Percentiles rank a stretch among this genome's conserved stretches.
phyloP scores from a whole-genome alignment of 92 coral and sea anemone genomes.

The Bergia sp. region DNA sequence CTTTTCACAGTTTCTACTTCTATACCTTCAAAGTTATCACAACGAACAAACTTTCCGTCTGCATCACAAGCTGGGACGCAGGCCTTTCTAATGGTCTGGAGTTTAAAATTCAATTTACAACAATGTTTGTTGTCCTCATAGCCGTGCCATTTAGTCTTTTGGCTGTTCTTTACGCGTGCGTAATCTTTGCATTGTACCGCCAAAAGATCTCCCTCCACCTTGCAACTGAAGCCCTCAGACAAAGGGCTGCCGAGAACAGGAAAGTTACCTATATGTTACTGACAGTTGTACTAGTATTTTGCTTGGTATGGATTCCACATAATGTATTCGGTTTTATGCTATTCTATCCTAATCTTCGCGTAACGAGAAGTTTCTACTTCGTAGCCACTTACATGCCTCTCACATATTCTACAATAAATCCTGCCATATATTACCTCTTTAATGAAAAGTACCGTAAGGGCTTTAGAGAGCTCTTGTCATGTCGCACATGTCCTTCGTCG shows the following conservation, averaged over 20 bases:
- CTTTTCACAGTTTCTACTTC: conserved; percentile 10
- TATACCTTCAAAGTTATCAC: conserved; percentile 7
- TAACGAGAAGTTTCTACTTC: background rate
- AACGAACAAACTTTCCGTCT: background rate
- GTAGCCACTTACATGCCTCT: background rate
- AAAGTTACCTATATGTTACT: conserved; percentile 26
- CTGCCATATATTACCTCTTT: background rate
- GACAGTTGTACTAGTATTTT: conserved; percentile 5
- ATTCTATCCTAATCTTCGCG: background rate
- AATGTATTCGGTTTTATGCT: background rate
- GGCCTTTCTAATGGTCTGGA: background rate
- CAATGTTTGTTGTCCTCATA: background rate
- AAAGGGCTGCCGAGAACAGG: conserved; percentile 32
- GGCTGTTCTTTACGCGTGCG: conserved; percentile 6
- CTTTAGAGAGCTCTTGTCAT: conserved; percentile 10
- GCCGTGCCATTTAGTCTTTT: conserved; percentile 5
- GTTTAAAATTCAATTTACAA: conserved; percentile 8
- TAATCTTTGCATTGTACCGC: conserved; percentile 5
- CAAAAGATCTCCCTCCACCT: conserved; percentile 6
- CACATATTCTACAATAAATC: conserved; percentile 24
- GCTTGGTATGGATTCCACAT: background rate
- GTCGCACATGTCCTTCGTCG: background rate
- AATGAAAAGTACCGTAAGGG: conserved; percentile 30
- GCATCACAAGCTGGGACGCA: conserved; percentile 20
- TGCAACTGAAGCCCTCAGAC: conserved; percentile 13